Evolutionary conservation across 2,888 invertebrate species (phyloP).

Genomic region (Nipponacmea schrenckii): DNA sequence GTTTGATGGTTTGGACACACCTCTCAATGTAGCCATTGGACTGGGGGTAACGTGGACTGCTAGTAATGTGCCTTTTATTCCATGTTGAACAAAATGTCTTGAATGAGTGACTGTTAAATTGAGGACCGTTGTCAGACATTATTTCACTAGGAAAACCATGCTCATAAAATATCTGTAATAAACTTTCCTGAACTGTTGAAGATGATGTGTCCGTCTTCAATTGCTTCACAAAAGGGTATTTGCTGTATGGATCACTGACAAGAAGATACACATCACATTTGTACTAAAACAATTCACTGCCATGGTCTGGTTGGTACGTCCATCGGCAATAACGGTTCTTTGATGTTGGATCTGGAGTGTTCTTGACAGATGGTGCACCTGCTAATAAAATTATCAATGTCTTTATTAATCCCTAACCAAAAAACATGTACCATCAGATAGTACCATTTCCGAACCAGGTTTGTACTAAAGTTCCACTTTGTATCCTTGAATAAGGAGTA

Average conservation of each 20-base stretch:
- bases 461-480: neutral
- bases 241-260: neutral
- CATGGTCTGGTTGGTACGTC: neutral
- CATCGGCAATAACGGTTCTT: slow-evolving; percentile 2
- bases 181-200: neutral
- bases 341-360: neutral
- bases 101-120: neutral
- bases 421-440: neutral
- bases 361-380: neutral
- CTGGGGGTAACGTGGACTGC: neutral
- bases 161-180: neutral
- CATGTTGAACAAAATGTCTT: neutral
- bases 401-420: neutral
- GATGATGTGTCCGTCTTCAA: neutral
- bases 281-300: neutral
- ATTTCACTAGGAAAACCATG: neutral
- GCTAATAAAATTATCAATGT: neutral
- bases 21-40: neutral
- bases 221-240: neutral
- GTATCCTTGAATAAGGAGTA: neutral
- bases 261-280: neutral
- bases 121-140: neutral
- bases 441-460: neutral
- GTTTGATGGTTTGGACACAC: neutral
- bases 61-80: neutral